Evolutionary conservation across 2,888 invertebrate species (phyloP).

Genomic region (Eledona agricola): DNA sequence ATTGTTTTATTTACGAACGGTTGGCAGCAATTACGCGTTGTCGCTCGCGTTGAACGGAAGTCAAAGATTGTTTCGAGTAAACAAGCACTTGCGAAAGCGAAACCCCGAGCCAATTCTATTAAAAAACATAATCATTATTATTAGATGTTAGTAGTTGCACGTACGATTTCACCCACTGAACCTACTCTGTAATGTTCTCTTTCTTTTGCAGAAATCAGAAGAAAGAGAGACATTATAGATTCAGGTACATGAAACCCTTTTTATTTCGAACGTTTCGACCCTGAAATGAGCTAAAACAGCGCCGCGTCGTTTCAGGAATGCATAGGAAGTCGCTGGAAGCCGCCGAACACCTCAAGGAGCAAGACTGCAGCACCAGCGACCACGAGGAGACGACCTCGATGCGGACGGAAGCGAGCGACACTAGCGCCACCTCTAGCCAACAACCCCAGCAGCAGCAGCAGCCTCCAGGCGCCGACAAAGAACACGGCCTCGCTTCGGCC

Average conservation of each 20-base stretch:
- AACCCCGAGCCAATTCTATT: no score
- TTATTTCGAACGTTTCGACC: not conserved
- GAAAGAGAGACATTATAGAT: conserved; percentile 38
- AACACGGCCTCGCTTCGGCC: conserved; percentile 48
- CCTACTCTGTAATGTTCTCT: conserved; percentile 31
- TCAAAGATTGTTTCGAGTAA: no score
- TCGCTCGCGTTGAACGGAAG: no score
- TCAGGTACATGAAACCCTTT: conserved; percentile 35
- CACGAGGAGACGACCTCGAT: conserved; percentile 70
- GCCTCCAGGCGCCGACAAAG: conserved; percentile 44
- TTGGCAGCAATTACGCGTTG: no score
- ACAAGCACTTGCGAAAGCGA: no score
- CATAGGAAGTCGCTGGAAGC: conserved; percentile 98
- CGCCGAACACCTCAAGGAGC: conserved; percentile 92
- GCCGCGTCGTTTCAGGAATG: conserved; percentile 78
- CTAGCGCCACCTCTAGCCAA: conserved; percentile 63
- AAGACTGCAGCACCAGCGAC: conserved; percentile 70
- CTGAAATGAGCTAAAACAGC: not conserved
- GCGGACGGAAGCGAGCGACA: conserved; percentile 69
- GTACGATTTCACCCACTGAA: not conserved
- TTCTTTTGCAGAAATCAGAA: conserved; percentile 38
- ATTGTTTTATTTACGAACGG: no score
- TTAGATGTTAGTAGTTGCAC: not conserved
- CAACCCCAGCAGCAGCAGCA: conserved; percentile 37
- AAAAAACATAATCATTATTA: not conserved